A percentile compares a stretch with the other conserved stretches of the same genome.
phyloP scores from a whole-genome alignment of 2,888 invertebrate species.

The Nysson spinosus region DNA sequence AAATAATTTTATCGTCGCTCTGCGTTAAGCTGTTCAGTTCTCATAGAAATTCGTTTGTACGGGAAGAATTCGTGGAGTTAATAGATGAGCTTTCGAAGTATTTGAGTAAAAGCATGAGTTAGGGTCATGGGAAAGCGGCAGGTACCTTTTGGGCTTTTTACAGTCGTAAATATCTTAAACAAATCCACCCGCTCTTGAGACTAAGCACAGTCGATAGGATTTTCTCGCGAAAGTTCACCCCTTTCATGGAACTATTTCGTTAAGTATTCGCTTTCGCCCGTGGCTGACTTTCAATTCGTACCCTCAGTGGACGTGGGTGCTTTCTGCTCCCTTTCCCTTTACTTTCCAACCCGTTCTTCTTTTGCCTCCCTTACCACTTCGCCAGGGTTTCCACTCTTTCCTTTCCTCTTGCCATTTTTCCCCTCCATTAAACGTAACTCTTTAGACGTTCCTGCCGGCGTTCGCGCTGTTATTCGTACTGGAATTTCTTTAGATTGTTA shows the following conservation, averaged over 20 bases:
- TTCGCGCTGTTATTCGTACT: constrained; percentile 50
- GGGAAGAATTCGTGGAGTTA: no score
- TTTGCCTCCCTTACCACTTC: background rate
- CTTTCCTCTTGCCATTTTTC: constrained; percentile 42
- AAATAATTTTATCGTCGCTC: no score
- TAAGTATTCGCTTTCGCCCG: constrained; percentile 34
- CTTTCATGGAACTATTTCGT: constrained; percentile 45
- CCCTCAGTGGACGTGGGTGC: constrained; percentile 13
- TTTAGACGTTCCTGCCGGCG: constrained; percentile 43
- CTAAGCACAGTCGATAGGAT: constrained; percentile 29
- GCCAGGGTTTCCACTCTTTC: background rate
- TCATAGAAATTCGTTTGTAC: no score
- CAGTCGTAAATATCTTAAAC: background rate
- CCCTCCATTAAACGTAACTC: constrained; percentile 58
- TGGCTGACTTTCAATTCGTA: constrained; percentile 57
- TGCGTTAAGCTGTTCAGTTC: no score
- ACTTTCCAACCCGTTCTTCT: constrained; percentile 23
- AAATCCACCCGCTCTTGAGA: background rate
- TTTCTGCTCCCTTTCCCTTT: constrained; percentile 7
- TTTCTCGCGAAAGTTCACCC: constrained; percentile 26
- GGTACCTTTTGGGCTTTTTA: no score
- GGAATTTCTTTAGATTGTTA: constrained; percentile 59
- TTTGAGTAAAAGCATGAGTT: no score
- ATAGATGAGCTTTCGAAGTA: no score
- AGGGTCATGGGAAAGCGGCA: no score